Conservation (phyloP, 2,888 invertebrate species). For the Heliconius sara region DNA sequence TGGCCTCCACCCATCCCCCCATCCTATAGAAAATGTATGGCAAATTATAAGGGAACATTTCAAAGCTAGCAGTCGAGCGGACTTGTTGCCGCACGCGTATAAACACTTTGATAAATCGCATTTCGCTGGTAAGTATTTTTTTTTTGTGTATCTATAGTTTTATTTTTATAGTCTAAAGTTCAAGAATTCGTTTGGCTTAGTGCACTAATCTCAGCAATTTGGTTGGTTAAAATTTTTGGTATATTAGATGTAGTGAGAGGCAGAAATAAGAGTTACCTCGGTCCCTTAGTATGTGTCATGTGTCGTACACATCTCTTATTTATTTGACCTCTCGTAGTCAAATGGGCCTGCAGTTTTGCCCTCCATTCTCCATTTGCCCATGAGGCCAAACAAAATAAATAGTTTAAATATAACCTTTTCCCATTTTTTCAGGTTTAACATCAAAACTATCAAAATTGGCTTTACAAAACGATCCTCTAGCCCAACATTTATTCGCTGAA, state of each 20-base stretch:
- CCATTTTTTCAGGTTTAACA: conserved; percentile 84
- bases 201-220: too few relatives aligned
- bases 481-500: conserved; percentile 84
- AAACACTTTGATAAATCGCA: conserved; percentile 92
- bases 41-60: conserved; percentile 90
- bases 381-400: too few relatives aligned
- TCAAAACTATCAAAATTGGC: conserved; percentile 88
- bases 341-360: too few relatives aligned
- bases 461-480: conserved; percentile 88
- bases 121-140: conserved; percentile 81
- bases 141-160: background rate
- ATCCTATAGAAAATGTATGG: conserved; percentile 88
- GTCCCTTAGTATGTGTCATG: too few relatives aligned
- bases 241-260: too few relatives aligned
- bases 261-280: too few relatives aligned
- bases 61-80: conserved; percentile 86
- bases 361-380: too few relatives aligned
- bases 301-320: too few relatives aligned
- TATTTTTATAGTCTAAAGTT: background rate
- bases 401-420: too few relatives aligned
- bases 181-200: too few relatives aligned
- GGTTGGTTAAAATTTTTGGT: too few relatives aligned
- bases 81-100: conserved; percentile 90
- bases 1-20: conserved; percentile 86
- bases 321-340: too few relatives aligned